Base-by-base conservation (phyloP, 2,797 vertebrate species). In the Denticeps clupeoides region DNA sequence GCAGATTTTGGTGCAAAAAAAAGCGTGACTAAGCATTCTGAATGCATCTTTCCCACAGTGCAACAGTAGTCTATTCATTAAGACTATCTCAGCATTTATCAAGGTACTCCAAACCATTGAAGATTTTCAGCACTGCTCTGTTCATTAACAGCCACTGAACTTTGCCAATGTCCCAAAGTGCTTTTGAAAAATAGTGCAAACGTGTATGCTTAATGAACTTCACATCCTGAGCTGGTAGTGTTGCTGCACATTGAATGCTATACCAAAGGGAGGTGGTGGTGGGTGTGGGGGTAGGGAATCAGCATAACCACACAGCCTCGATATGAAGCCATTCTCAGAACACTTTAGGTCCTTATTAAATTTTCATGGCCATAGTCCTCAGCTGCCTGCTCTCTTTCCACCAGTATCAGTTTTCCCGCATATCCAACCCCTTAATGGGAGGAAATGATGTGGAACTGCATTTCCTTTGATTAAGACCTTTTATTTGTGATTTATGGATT, bases 351-450 rank as follows among this genome's bases (percentile, higher is more conserved):
- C 65, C 67, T 72, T 70, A 82, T 79, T 72, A 79, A 75, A 78
- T 79, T 80, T 81, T 80, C 71, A 80, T 81, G 74, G 51, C 38
- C 67, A 77, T 74, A 72, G 72, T 77, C 55, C 59, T 59, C 24
- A 23, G 60, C 74, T 68, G 51, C 68, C 66, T 71, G 74, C 65
- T 53, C 41, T 12, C 51, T 66, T 24, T 69, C 72, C 71, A 69
- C 72, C 71, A 69, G 60, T 70, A 62, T 68, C 70, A 60, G 66
- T 68, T 56, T 53, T 67, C 67, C 56, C 10, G 69, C 64, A 59
- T 60, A 53, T 68, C 53, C 51, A 8, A 45, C 51, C 58, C 54
- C 54, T 69, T 72, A 63, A 9, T 66, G 71, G 70, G 68, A 66
- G 59, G 46, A 72, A 71, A 65, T 69, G 72, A 68, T 65, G 67